A percentile compares a stretch with the other conserved stretches of the same genome.
Conservation (phyloP, 2,797 vertebrate genomes). For the Trachurus trachurus region DNA sequence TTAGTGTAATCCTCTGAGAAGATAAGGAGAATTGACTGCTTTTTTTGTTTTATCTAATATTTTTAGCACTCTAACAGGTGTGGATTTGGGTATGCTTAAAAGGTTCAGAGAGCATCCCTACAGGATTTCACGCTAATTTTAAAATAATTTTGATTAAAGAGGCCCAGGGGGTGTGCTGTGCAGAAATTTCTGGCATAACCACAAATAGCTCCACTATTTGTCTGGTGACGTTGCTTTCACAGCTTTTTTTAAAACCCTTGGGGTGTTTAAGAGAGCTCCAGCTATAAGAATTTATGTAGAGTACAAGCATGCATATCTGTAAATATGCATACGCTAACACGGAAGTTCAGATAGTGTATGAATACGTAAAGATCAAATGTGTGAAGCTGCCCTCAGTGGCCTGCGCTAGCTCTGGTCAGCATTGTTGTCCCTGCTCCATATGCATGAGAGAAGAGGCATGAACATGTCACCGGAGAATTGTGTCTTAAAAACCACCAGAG, state of each 20-base stretch:
- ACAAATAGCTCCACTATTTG: conserved; percentile 40
- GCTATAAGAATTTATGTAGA: not conserved
- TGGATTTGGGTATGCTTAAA: conserved; percentile 18
- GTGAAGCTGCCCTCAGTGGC: conserved; percentile 35
- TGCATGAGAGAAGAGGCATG: conserved; percentile 36
- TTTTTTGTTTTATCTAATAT: conserved; percentile 7
- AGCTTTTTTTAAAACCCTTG: conserved; percentile 11
- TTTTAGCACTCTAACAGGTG: conserved; percentile 5
- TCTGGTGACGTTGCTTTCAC: conserved; percentile 28
- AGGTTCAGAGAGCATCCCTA: conserved; percentile 16
- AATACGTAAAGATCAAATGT: conserved; percentile 12
- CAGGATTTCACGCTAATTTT: conserved; percentile 24
- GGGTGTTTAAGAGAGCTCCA: not conserved
- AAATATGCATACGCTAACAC: not conserved
- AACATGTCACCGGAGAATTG: conserved; percentile 33
- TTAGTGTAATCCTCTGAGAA: conserved; percentile 14
- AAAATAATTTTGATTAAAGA: conserved; percentile 27
- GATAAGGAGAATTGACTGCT: not conserved
- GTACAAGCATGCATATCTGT: not conserved
- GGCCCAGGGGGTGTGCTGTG: conserved; percentile 10
- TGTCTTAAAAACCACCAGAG: conserved; percentile 26
- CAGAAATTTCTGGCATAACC: conserved; percentile 22
- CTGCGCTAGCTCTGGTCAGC: conserved; percentile 35
- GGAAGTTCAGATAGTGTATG: not conserved
- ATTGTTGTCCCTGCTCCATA: conserved; percentile 33